Evolutionary conservation across 1,140 invertebrate genomes (phyloP), one percentile per base, ranked within the genome.

Genomic region (Pissodes strobi): DNA sequence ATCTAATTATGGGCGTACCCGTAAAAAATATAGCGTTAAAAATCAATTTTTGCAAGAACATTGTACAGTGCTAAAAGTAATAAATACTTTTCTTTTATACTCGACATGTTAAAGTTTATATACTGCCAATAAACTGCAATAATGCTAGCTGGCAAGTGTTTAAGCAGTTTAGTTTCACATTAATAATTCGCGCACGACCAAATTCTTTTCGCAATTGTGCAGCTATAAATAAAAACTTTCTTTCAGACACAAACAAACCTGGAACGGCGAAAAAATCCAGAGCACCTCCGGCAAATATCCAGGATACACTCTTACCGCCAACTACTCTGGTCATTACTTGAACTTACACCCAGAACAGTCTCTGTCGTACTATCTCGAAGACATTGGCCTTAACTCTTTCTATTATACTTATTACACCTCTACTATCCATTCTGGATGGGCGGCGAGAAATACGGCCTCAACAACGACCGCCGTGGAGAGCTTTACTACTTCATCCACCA

Each of bases 341-440:
- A 74, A 73, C 22, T 37, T 75, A 83, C 58, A 81, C 46, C 78
- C 73, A 9, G 75, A 79, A 71, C 81, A 85, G 57, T 78, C 83
- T 49, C 46, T 92, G 15, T 79, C 82, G 17, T 92, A 92, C 74
- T 92, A 87, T 80, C 87, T 87, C 0, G 86, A 92, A 64, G 90
- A 91, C 75, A 79, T 86, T 53, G 85, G 84, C 60, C 78, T 91
- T n/a, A 89, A 90, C 70, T 74, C 83, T 1, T 87, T 85, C 69
- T 89, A 91, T 75, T 86, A 85, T 69, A 87, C 88, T 68, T 79
- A 83, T 41, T 82, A 86, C n/a, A n/a, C 53, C 64, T 89, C 21
- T 82, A 84, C 17, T 86, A 84, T 65, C 88, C 90, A 1, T 80
- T 78, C 76, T 87, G 85, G 83, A 80, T 87, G 84, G 81, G 87